Conservation (phyloP, 2,888 invertebrate species). For the Pristionchus arcanus region DNA sequence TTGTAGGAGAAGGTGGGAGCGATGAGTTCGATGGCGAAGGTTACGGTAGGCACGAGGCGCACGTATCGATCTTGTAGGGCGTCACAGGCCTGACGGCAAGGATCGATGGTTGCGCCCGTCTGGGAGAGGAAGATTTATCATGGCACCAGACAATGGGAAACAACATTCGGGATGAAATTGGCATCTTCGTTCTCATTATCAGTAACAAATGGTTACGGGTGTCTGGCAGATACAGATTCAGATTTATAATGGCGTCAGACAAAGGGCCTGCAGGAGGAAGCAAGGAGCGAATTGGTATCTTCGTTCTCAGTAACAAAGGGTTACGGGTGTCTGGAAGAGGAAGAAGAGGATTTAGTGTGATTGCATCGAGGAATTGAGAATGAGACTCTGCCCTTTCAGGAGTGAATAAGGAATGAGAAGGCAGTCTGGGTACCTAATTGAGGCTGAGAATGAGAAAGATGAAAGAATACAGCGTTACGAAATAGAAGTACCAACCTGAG, state of each 20-base stretch:
- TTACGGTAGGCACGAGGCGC: slow-evolving; percentile 76
- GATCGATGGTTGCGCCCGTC: slow-evolving; percentile 76
- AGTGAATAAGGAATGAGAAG: background rate
- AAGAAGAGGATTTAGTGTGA: slow-evolving; percentile 36
- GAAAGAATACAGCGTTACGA: too few species aligned
- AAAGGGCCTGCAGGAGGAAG: too few species aligned
- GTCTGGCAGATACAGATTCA: slow-evolving; percentile 60
- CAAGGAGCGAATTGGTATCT: background rate
- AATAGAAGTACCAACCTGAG: slow-evolving; percentile 60
- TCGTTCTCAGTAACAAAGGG: background rate
- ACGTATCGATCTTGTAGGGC: slow-evolving; percentile 75
- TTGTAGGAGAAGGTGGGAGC: slow-evolving; percentile 74
- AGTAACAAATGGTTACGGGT: slow-evolving; percentile 75
- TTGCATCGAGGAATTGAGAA: background rate
- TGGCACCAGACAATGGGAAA: background rate
- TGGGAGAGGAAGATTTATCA: slow-evolving; percentile 48
- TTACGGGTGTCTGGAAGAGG: background rate
- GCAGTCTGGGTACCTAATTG: background rate
- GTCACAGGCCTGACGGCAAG: slow-evolving; percentile 76
- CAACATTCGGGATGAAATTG: too few species aligned
- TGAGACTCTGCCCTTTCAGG: background rate
- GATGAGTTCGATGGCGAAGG: slow-evolving; percentile 74
- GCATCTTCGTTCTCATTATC: too few species aligned
- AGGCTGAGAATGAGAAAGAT: background rate
- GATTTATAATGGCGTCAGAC: too few species aligned